Percentiles rank a stretch among this genome's conserved stretches.
Conservation (phyloP, 53 echinoderm and acorn worm species). For the Apostichopus leukothele region DNA sequence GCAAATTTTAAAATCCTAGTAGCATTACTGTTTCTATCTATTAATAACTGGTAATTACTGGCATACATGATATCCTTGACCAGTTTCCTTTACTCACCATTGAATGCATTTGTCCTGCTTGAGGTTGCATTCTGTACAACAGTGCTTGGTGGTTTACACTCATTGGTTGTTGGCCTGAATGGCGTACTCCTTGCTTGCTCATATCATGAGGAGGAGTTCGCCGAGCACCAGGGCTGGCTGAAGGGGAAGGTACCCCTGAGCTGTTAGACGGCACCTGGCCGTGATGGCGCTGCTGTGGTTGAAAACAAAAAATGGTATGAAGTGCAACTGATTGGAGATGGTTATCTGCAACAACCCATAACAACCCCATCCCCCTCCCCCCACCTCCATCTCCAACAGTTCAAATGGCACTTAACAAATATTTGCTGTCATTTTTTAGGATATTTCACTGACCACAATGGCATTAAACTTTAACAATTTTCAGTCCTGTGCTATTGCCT, state of each 20-base stretch:
- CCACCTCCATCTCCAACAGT: too few relatives aligned
- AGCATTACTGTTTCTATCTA: too few relatives aligned
- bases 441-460: too few relatives aligned
- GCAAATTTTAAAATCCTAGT: too few relatives aligned
- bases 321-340: too few relatives aligned
- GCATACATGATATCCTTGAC: too few relatives aligned
- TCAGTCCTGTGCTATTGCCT: too few relatives aligned
- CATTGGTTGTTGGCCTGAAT: constrained; percentile 54
- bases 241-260: constrained; percentile 78
- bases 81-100: background rate
- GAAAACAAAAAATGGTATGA: background rate
- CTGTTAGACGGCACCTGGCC: constrained; percentile 69
- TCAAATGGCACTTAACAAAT: too few relatives aligned
- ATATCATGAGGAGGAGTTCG: constrained; percentile 82
- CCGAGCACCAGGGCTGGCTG: constrained; percentile 73
- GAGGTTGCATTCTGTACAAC: constrained; percentile 50
- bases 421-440: background rate
- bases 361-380: too few relatives aligned
- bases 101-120: constrained; percentile 30
- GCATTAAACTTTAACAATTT: too few relatives aligned
- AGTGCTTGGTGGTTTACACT: constrained; percentile 51
- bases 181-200: constrained; percentile 89
- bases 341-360: too few relatives aligned
- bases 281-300: constrained; percentile 64
- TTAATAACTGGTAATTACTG: too few relatives aligned